Conservation (phyloP, 2,797 vertebrate species). For the Presbytis comata region DNA sequence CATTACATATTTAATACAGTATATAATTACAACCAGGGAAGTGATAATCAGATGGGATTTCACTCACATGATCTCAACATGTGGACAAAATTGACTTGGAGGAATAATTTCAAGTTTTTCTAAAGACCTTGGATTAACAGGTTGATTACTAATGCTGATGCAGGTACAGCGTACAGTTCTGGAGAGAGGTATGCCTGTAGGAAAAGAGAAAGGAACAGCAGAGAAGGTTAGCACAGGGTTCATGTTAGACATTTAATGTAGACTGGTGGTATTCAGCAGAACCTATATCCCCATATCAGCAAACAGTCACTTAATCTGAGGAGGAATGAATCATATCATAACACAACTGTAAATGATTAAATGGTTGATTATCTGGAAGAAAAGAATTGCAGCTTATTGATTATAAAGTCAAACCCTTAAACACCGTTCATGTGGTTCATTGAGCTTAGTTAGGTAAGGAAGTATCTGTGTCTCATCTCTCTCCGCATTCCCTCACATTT, state of each 20-base stretch:
- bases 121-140: neutral
- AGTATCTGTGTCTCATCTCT: neutral
- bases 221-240: neutral
- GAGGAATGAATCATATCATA: neutral
- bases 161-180: constrained; percentile 53
- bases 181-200: neutral
- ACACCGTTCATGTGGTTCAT: neutral
- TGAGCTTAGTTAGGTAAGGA: neutral
- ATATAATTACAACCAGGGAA: neutral
- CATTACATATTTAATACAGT: neutral
- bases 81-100: constrained; percentile 50
- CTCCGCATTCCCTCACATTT: neutral
- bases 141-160: fast-evolving
- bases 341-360: neutral
- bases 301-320: neutral
- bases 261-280: neutral
- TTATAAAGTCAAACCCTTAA: neutral
- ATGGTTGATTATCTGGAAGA: neutral
- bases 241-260: neutral
- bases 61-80: constrained; percentile 69
- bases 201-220: neutral
- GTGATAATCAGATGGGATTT: neutral
- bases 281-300: neutral
- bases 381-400: neutral
- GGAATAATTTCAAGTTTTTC: constrained; percentile 61